phyloP scores from a whole-genome alignment of 2,888 invertebrate genomes.

The Metellina segmentata region DNA sequence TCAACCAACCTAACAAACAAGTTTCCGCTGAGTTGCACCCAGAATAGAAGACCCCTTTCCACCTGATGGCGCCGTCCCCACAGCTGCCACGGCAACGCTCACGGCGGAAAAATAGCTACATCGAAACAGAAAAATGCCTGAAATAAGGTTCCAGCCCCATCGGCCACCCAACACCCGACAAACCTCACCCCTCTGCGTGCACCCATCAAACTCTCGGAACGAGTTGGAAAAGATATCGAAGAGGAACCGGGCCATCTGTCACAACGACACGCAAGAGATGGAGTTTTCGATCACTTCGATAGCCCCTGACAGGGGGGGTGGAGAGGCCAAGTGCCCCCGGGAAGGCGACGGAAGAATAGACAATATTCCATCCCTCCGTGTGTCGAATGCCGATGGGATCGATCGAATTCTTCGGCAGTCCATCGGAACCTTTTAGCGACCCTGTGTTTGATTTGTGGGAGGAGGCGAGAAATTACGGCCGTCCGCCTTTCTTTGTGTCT shows the following conservation, averaged over 20 bases:
- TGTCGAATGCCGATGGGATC: slow-evolving; percentile 24
- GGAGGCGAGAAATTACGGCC: background rate
- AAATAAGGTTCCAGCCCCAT: too few species aligned
- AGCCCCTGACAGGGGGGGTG: background rate
- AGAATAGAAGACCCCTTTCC: too few species aligned
- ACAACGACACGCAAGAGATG: too few species aligned
- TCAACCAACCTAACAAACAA: too few species aligned
- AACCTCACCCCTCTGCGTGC: background rate
- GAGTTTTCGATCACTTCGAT: background rate
- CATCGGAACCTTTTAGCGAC: background rate
- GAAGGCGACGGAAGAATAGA: background rate
- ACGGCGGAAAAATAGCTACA: too few species aligned
- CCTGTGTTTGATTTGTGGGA: background rate
- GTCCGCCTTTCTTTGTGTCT: background rate
- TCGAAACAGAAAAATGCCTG: too few species aligned
- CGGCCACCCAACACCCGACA: background rate
- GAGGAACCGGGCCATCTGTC: background rate
- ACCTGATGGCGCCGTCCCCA: too few species aligned
- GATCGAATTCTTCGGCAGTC: background rate
- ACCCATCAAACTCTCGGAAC: background rate
- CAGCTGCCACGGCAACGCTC: too few species aligned
- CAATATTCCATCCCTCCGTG: background rate
- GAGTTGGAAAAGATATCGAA: background rate
- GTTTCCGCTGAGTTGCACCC: too few species aligned
- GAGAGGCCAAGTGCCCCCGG: background rate